Evolutionary conservation across 2,113 vertebrate species (phyloP).

Genomic region (Dromaius novaehollandiae): DNA sequence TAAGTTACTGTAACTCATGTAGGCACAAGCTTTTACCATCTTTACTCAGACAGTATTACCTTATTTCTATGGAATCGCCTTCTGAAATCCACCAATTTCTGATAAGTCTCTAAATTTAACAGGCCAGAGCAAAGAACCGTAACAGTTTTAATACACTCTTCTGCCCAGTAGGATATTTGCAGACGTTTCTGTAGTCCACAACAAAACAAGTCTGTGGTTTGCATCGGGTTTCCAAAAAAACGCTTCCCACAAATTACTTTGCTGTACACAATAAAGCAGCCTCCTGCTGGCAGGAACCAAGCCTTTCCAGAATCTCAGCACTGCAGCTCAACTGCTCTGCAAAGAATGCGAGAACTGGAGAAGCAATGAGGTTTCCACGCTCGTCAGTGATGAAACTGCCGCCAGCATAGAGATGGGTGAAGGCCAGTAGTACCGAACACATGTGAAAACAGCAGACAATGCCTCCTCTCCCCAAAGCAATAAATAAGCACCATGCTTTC

Average conservation of each 20-base stretch:
- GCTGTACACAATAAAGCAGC: neutral
- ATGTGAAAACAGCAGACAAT: neutral
- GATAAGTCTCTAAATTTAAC: neutral
- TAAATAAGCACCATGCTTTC: neutral
- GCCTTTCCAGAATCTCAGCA: neutral
- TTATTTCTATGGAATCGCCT: neutral
- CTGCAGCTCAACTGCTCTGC: neutral
- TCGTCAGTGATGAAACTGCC: neutral
- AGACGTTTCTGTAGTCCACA: neutral
- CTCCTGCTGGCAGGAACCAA: neutral
- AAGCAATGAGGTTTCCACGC: neutral
- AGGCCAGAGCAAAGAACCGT: accelerated
- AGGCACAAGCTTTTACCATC: neutral
- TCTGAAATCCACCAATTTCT: neutral
- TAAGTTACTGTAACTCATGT: neutral
- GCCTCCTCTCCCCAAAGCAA: neutral
- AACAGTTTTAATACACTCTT: neutral
- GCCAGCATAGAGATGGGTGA: neutral
- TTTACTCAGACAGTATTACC: neutral
- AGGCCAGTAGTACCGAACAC: neutral
- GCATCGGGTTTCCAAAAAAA: neutral
- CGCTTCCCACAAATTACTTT: neutral
- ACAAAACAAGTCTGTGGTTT: neutral
- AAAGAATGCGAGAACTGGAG: neutral
- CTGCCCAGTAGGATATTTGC: neutral